Evolutionary conservation across 2,888 invertebrate genomes (phyloP), one percentile per base, ranked within the genome.

Genomic region (Thera obeliscata): DNA sequence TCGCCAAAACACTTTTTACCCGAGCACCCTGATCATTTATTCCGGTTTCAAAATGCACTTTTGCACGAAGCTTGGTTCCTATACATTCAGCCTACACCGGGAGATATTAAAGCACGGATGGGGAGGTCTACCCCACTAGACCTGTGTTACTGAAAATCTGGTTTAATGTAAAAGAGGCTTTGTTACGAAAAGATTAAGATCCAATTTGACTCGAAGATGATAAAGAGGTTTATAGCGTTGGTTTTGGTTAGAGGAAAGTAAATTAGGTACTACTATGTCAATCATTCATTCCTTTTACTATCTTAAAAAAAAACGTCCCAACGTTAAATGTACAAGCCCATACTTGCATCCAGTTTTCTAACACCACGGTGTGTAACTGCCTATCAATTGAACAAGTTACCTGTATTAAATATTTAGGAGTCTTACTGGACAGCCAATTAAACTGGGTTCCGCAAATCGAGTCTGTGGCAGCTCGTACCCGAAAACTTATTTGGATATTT

Each of bases 1-100:
- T 69, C 58, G 66, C 64, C 61, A 66, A 69, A 71, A 69, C 67
- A 64, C 55, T 67, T 74, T 75, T 71, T 76, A 69, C 73, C 74
- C 78, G 72, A 76, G 77, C 66, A 75, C 69, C 74, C 74, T 77
- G 76, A 83, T 84, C 83, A 85, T 85, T 86, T 85, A 87, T 85
- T 81, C 81, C 76, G 74, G 80, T 82, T 83, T 82, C 81, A 82
- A 84, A 86, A 84, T 86, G 84, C 83, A 85, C 84, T 86, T 82
- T 84, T 83, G 85, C 85, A 84, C 84, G 83, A 82, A 87, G 85
- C 84, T 86, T 82, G 77, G 79, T 82, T 81, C 75, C 79, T 78
- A 78, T 82, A 79, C 80, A 83, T 83, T 80, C 83, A 78, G 85
- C 87, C 85, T 86, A 84, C 82, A 80, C 73, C 74, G 82, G 81